Evolutionary conservation across 1,140 invertebrate genomes (phyloP).

Genomic region (Orchestia grillus): DNA sequence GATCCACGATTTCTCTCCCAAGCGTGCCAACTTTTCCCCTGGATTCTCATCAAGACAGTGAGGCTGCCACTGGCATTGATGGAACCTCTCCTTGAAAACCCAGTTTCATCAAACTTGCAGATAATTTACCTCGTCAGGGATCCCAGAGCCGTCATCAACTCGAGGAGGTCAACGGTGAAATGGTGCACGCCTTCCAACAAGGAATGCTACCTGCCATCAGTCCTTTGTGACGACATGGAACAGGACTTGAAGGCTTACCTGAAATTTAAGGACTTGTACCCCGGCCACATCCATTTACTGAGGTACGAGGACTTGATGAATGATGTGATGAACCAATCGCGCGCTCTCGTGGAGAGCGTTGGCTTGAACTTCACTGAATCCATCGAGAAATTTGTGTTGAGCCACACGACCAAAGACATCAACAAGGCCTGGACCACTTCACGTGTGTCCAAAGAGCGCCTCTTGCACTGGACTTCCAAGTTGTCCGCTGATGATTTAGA

Average conservation of each 20-base stretch:
- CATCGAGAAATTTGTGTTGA: slow-evolving; percentile 82
- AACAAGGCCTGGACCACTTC: slow-evolving; percentile 87
- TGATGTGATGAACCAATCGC: slow-evolving; percentile 79
- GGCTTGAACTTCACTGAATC: slow-evolving; percentile 79
- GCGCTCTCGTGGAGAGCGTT: slow-evolving; percentile 82
- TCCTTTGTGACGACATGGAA: slow-evolving; percentile 85
- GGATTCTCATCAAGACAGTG: slow-evolving; percentile 89
- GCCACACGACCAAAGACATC: slow-evolving; percentile 83
- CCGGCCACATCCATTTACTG: slow-evolving; percentile 81
- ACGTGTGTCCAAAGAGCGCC: slow-evolving; percentile 79
- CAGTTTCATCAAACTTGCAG: slow-evolving; percentile 78
- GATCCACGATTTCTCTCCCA: slow-evolving; percentile 64
- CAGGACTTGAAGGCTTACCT: slow-evolving; percentile 84
- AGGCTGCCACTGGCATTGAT: slow-evolving; percentile 80
- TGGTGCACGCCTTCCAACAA: slow-evolving; percentile 84
- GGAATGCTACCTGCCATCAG: slow-evolving; percentile 82
- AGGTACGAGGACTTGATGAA: slow-evolving; percentile 88
- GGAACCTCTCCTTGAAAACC: slow-evolving; percentile 80
- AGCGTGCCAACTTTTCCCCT: slow-evolving; percentile 83
- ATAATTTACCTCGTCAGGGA: slow-evolving; percentile 85
- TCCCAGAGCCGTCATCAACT: slow-evolving; percentile 87
- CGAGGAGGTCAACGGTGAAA: slow-evolving; percentile 74
- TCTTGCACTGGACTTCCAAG: slow-evolving; percentile 66
- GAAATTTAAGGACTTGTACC: slow-evolving; percentile 78
- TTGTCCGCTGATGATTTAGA: slow-evolving; percentile 58